Base-by-base conservation (phyloP, 2,888 invertebrate species). In the Caenorhabditis parvicauda region DNA sequence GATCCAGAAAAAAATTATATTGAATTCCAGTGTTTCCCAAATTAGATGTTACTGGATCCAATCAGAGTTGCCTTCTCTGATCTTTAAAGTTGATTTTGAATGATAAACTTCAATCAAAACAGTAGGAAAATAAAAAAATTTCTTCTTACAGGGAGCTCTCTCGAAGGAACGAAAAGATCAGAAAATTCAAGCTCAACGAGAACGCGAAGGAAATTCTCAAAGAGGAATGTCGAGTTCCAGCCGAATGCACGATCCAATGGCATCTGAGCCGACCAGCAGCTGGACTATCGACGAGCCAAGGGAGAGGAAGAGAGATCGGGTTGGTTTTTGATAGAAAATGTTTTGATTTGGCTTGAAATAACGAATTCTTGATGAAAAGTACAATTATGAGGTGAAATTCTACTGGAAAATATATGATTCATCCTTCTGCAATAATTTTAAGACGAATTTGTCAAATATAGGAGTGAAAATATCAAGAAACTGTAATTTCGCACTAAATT, bases 101-200 rank as follows among this genome's bases (percentile, higher is more conserved):
- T 41, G 6, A 14, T 41, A 14, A 49, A 43, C n/a, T 32, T 32
- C 9, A 21, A 44, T 44, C 21, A 44, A 44, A n/a, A 9, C 19
- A 21, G 9, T 32, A 12, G 9, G 9, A 7, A 44, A 9, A 25
- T 9, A 44, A 9, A 25, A 45, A 12, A 32, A 47, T 21, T 29
- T 29, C 14, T 28, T 17, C 9, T 43, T 59, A 46, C 21, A 72
- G 83, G 91, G 91, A 12, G 98, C 98, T 0, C 82, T 99, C 41
- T 91, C 96, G 0, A 99, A 99, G 81, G 98, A 99, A 82, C 86
- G 98, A 49, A 85, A 96, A 42, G 98, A 98, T 82, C 88, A 90
- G 77, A 96, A 98, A 83, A 92, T 92, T 46, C 81, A 82, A 55
- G 83, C 91, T n/a, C 92, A 92, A 74, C 83, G 81, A n/a, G 79